A percentile compares a stretch with the other conserved stretches of the same genome.
Conservation (phyloP, 2,888 invertebrate species). For the Diarsia rubi region DNA sequence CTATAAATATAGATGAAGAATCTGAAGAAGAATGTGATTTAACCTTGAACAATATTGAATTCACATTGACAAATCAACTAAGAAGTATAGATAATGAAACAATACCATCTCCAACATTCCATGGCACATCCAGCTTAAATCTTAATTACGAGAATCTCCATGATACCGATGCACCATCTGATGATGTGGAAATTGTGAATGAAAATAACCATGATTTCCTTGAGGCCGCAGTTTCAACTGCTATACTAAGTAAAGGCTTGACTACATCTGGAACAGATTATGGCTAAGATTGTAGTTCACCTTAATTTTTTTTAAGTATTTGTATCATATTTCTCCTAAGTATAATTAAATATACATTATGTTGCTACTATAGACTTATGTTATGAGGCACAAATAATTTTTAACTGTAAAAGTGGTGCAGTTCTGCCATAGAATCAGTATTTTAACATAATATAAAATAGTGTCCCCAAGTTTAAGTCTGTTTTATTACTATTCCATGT, state of each 20-base stretch:
- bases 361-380: conserved; percentile 63
- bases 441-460: conserved; percentile 61
- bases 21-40: conserved; percentile 62
- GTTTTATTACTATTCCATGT: conserved; percentile 52
- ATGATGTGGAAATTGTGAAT: conserved; percentile 17
- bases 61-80: conserved; percentile 71
- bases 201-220: conserved; percentile 90
- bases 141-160: conserved; percentile 72
- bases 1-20: conserved; percentile 74
- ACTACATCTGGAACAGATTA: conserved; percentile 88
- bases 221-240: conserved; percentile 94
- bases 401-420: conserved; percentile 48
- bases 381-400: conserved; percentile 63
- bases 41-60: conserved; percentile 72
- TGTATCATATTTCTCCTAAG: conserved; percentile 39
- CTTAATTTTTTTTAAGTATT: conserved; percentile 8
- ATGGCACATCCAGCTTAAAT: conserved; percentile 71
- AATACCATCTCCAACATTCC: conserved; percentile 72
- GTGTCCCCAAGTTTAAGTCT: conserved; percentile 35
- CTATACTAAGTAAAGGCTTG: conserved; percentile 94
- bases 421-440: conserved; percentile 68
- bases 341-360: conserved; percentile 27
- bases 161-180: conserved; percentile 17
- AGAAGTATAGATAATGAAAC: conserved; percentile 67
- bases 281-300: conserved; percentile 75